Evolutionary conservation across 2,113 vertebrate genomes (phyloP).

Genomic region (Sinocyclocheilus rhinocerous): DNA sequence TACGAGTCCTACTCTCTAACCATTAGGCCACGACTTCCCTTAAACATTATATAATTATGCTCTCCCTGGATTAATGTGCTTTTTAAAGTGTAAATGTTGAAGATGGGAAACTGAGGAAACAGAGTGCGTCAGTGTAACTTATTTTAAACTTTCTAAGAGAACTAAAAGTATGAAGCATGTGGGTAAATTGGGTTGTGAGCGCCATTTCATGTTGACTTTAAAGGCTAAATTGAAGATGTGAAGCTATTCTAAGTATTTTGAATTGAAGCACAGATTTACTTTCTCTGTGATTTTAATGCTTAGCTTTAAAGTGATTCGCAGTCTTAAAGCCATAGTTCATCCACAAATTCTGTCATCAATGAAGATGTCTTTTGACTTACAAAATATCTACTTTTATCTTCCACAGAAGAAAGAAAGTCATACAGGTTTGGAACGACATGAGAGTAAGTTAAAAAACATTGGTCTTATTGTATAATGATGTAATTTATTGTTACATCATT

Average conservation of each 20-base stretch:
- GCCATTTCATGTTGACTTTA: background rate
- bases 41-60: slow-evolving; percentile 32
- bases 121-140: background rate
- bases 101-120: background rate
- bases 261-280: background rate
- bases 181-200: background rate
- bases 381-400: background rate
- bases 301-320: background rate
- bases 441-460: background rate
- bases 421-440: background rate
- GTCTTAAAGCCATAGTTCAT: background rate
- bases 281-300: background rate
- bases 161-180: background rate
- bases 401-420: background rate
- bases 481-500: no score
- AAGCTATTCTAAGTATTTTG: background rate
- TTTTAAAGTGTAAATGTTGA: slow-evolving; percentile 3
- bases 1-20: no score
- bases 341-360: background rate
- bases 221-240: background rate
- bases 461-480: no score
- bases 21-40: no score
- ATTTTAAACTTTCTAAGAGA: background rate
- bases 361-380: background rate
- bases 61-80: background rate